Evolutionary conservation across 2,113 vertebrate genomes (phyloP).

Genomic region (Girardinichthys multiradiatus): DNA sequence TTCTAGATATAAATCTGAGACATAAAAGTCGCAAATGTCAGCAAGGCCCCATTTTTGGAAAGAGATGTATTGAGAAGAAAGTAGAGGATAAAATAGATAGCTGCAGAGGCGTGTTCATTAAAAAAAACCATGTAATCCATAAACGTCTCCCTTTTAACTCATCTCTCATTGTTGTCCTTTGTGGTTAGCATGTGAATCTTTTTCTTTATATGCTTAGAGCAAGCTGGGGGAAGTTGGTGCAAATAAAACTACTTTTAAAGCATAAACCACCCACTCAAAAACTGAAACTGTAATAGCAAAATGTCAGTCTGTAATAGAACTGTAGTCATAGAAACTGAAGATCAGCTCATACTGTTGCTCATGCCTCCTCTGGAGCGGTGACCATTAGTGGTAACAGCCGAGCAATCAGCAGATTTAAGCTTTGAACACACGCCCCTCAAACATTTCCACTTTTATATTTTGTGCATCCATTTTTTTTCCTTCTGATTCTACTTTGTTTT

Average conservation of each 20-base stretch:
- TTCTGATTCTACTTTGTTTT: not conserved
- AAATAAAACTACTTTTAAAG: conserved; percentile 22
- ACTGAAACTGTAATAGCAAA: conserved; percentile 35
- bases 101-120: conserved; percentile 8
- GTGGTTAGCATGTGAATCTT: not conserved
- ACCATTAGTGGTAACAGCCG: conserved; percentile 48
- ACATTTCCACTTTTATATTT: conserved; percentile 10
- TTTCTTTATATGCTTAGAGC: conserved; percentile 2
- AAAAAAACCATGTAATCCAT: conserved; percentile 16
- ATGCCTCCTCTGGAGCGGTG: conserved; percentile 40
- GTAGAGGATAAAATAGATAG: conserved; percentile 19
- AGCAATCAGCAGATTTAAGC: conserved; percentile 32
- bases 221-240: conserved; percentile 30
- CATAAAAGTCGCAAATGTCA: conserved; percentile 34
- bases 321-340: conserved; percentile 66
- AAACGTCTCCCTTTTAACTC: conserved; percentile 6
- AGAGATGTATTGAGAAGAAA: conserved; percentile 42
- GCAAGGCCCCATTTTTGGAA: conserved; percentile 19
- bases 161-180: not conserved
- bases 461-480: not conserved
- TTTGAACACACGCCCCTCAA: conserved; percentile 33
- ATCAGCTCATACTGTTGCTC: conserved; percentile 35
- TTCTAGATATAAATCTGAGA: conserved; percentile 22
- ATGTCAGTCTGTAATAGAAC: conserved; percentile 55
- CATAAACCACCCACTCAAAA: conserved; percentile 52